phyloP scores from a whole-genome alignment of 2,888 invertebrate genomes.

The Drosophila gaucha region DNA sequence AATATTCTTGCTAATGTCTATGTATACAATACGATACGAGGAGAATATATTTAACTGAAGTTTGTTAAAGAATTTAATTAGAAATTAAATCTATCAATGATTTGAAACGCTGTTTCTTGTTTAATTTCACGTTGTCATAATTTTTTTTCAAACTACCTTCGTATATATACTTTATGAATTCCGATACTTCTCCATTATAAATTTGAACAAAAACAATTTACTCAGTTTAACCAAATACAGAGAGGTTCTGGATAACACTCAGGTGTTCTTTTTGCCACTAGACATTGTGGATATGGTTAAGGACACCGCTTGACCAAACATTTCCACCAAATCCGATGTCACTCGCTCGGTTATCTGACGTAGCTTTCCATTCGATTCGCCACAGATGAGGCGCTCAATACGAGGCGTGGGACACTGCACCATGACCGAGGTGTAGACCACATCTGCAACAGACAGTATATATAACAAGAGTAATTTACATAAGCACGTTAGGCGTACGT shows the following conservation, averaged over 20 bases:
- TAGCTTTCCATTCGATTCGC: constrained; percentile 89
- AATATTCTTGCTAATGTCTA: not conserved
- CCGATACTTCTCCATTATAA: no score
- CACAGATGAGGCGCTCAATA: constrained; percentile 88
- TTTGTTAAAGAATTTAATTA: not conserved
- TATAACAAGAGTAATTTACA: not conserved
- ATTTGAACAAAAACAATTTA: not conserved
- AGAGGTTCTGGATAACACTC: not conserved
- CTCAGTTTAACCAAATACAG: not conserved
- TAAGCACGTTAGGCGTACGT: constrained; percentile 75
- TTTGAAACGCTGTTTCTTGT: no score
- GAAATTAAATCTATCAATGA: no score
- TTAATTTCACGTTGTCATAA: no score
- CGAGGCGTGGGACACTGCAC: constrained; percentile 88
- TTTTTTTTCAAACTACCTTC: no score
- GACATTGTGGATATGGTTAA: constrained; percentile 81
- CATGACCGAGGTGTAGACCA: constrained; percentile 86
- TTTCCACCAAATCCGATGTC: constrained; percentile 88
- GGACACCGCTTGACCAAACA: constrained; percentile 87
- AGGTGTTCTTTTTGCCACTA: constrained; percentile 37
- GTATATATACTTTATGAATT: no score
- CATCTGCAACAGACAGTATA: constrained; percentile 83
- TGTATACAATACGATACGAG: not conserved
- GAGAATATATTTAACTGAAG: not conserved
- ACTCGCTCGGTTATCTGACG: constrained; percentile 89